Percentiles rank a stretch among this genome's conserved stretches.
Conservation (phyloP, 2,888 invertebrate species). For the Osmoderma eremita region DNA sequence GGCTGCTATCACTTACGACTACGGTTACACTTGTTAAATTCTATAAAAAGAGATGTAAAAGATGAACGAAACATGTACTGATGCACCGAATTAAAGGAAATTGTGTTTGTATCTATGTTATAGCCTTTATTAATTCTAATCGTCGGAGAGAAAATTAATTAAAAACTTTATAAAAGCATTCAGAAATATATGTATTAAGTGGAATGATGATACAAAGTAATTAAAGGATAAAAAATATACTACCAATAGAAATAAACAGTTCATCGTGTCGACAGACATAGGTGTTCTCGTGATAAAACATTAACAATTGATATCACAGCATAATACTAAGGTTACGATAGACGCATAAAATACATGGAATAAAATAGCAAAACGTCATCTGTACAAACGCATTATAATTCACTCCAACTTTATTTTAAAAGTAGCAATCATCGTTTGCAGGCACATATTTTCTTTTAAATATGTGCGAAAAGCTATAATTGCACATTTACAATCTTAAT, state of each 20-base stretch:
- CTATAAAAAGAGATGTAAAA: slow-evolving; percentile 4
- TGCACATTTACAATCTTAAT: slow-evolving; percentile 15
- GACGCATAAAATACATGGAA: slow-evolving; percentile 3
- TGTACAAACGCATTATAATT: slow-evolving; percentile 30
- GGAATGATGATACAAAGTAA: slow-evolving; percentile 17
- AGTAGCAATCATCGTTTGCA: slow-evolving; percentile 9
- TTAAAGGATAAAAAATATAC: not conserved
- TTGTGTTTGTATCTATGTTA: not conserved
- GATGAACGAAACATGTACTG: too few species aligned
- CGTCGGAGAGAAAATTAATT: not conserved
- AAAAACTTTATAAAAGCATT: slow-evolving; percentile 13
- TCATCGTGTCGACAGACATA: not conserved
- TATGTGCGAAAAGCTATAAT: not conserved
- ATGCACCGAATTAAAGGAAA: too few species aligned
- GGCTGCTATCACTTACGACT: slow-evolving; percentile 16
- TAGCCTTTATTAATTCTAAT: slow-evolving; percentile 16
- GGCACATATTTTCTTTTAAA: slow-evolving; percentile 1
- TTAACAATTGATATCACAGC: slow-evolving; percentile 44
- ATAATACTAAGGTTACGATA: slow-evolving; percentile 38
- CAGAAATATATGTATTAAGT: not conserved
- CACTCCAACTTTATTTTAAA: not conserved
- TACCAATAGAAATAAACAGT: not conserved
- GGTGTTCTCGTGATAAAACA: slow-evolving; percentile 19
- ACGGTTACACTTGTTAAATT: slow-evolving; percentile 13
- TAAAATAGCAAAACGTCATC: slow-evolving; percentile 41